phyloP scores from a whole-genome alignment of 2,113 vertebrate species.

The Daphoenositta chrysoptera region DNA sequence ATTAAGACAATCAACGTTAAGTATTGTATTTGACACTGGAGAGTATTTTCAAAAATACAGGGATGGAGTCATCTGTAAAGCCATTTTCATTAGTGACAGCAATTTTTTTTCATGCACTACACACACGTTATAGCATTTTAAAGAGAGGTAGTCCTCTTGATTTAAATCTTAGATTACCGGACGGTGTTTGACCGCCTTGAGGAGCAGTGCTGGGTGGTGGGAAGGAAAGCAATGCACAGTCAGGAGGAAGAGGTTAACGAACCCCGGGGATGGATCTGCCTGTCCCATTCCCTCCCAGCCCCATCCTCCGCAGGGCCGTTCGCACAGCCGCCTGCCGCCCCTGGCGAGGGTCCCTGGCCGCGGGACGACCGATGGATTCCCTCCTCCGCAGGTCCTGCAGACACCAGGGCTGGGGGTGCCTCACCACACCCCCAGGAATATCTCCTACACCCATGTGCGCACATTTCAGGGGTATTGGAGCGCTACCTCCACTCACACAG shows the following conservation, averaged over 20 bases:
- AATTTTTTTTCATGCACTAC: background rate
- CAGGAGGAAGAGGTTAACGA: background rate
- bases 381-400: rapidly evolving
- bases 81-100: background rate
- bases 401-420: background rate
- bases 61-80: background rate
- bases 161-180: background rate
- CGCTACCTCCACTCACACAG: background rate
- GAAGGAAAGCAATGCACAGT: background rate
- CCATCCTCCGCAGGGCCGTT: background rate
- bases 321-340: rapidly evolving
- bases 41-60: background rate
- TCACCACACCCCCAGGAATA: rapidly evolving
- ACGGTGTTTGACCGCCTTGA: background rate
- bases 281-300: background rate
- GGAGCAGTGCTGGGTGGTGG: background rate
- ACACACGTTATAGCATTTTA: background rate
- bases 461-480: background rate
- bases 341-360: rapidly evolving
- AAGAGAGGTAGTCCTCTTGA: background rate
- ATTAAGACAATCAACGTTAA: background rate
- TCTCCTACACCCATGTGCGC: background rate
- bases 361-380: rapidly evolving
- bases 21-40: background rate
- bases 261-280: background rate